These are phyloP conservation scores for Pentalonia nigronervosa DNA, from an alignment of 1,140 invertebrate genomes.

Conservation along the genomic window DNA sequence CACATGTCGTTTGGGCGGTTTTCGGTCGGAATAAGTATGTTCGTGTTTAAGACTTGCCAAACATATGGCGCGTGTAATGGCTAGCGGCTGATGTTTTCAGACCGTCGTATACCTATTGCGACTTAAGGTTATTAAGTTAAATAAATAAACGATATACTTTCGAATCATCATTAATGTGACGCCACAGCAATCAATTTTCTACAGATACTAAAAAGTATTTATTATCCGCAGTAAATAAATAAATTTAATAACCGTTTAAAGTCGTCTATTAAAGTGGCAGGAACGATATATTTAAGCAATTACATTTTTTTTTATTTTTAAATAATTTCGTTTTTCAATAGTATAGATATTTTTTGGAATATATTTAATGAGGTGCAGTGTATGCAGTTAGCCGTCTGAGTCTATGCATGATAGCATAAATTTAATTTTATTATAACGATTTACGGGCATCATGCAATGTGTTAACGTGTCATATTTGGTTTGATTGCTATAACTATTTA, in stretches of 20 bases:
- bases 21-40: not conserved
- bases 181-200: not conserved
- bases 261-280: not conserved
- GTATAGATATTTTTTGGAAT: not conserved
- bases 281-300: no score
- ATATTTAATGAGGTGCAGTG: no score
- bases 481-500: no score
- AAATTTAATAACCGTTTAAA: not conserved
- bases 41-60: not conserved
- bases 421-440: no score
- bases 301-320: no score
- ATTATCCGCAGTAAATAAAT: not conserved
- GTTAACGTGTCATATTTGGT: no score
- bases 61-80: not conserved
- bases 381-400: no score
- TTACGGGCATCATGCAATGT: no score
- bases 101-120: not conserved
- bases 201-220: not conserved
- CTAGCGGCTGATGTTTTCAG: not conserved
- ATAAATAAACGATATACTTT: slow-evolving; percentile 1
- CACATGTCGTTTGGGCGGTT: not conserved
- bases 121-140: not conserved
- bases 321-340: not conserved
- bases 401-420: no score
- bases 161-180: not conserved